Evolutionary conservation across 2,797 vertebrate species (phyloP).

Genomic region (Smutsia gigantea): DNA sequence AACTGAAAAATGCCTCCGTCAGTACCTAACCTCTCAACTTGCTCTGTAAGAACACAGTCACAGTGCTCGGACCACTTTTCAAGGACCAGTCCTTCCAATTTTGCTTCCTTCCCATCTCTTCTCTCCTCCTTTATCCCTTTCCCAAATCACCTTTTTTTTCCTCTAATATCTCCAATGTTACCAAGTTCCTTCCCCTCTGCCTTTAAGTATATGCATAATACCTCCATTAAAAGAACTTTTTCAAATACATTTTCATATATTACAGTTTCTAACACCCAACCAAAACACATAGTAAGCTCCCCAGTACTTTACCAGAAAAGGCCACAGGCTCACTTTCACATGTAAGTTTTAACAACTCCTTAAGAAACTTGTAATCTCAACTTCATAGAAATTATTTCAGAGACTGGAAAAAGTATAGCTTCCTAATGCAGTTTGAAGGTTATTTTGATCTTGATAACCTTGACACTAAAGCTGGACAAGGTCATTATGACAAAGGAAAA

Average conservation of each 20-base stretch:
- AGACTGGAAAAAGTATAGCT: neutral
- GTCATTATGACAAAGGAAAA: neutral
- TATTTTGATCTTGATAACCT: neutral
- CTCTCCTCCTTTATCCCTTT: neutral
- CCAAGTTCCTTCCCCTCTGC: neutral
- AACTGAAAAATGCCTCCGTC: neutral
- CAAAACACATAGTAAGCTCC: neutral
- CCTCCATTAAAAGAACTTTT: neutral
- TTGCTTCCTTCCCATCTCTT: neutral
- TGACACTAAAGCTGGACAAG: neutral
- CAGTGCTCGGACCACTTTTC: accelerated
- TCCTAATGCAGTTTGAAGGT: neutral
- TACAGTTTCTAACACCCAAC: neutral
- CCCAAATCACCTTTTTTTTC: neutral
- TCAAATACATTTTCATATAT: neutral
- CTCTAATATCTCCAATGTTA: neutral
- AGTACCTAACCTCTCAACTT: accelerated
- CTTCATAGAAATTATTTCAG: neutral
- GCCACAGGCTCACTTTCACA: neutral
- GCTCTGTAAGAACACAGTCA: neutral
- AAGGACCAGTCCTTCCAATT: neutral
- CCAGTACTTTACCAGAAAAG: neutral
- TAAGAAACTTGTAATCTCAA: neutral
- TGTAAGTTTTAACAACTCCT: neutral
- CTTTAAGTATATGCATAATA: neutral